Evolutionary conservation across 2,888 invertebrate species (phyloP), one percentile per base, ranked within the genome.

Genomic region (Cabera pusaria): DNA sequence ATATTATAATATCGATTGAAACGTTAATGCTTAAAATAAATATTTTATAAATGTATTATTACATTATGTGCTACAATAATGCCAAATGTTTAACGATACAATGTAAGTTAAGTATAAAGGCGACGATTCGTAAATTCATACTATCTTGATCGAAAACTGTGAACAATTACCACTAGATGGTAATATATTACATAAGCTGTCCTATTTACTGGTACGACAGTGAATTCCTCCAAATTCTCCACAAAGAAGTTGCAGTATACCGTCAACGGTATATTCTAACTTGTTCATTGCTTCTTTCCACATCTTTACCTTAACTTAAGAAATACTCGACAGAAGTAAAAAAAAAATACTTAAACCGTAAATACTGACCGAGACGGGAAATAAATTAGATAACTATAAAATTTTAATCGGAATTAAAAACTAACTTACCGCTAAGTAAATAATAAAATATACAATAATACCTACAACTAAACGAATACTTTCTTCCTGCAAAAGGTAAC

Each of bases 291-390:
- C 83, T 85, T 73, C 70, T 56, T 59, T 62, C 58, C 62, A 66
- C 65, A 51, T 66, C 56, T 61, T 64, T 65, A 67, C 47, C 71
- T 72, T 70, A 73, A 65, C n/a, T 62, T 61, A 67, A 70, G 64
- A 72, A 77, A 80, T 77, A 79, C 73, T 77, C 58, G 64, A 71
- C 58, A 66, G 68, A 74, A 10, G 27, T 39, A n/a, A 34, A 70
- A 61, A 69, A 72, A 77, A 80, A 85, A 86, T 85, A 86, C 87
- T 86, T 84, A 86, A 67, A 80, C 67, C 72, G 77, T 82, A 86
- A 88, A 88, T 88, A 88, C 88, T 88, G 88, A 88, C 88, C 88
- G 84, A 86, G 82, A 81, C 67, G 83, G 79, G 85, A 84, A 85
- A 88, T 85, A 85, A 88, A 81, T 83, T 83, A 84, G 64, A 84